Conservation (phyloP, 2,888 invertebrate species). For the Caenorhabditis becei region DNA sequence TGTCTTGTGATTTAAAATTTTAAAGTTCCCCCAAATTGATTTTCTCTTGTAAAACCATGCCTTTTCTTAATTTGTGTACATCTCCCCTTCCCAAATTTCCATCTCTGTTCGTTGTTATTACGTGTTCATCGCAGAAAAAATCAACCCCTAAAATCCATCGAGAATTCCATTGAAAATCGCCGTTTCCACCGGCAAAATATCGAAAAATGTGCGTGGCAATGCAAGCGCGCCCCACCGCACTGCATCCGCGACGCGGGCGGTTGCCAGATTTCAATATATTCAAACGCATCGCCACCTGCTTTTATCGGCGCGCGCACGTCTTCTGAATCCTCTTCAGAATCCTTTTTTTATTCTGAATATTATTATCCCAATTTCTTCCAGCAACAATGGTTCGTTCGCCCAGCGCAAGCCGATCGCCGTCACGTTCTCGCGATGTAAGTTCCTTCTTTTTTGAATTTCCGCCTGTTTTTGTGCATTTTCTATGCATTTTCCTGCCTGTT, state of each 20-base stretch:
- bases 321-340: background rate
- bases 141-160: constrained; percentile 10
- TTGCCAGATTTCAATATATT: background rate
- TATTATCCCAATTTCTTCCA: background rate
- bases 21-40: too few species aligned
- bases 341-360: background rate
- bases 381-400: constrained; percentile 4
- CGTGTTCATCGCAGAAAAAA: constrained; percentile 29
- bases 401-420: constrained; percentile 1
- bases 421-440: constrained; percentile 9
- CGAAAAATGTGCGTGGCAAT: background rate
- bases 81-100: constrained; percentile 1
- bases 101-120: constrained; percentile 46
- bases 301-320: background rate
- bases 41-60: too few species aligned
- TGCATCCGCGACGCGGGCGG: constrained; percentile 5
- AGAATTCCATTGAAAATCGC: background rate
- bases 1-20: too few species aligned
- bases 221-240: constrained; percentile 20
- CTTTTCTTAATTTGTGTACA: background rate
- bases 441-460: background rate
- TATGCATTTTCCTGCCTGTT: too few species aligned
- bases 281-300: background rate
- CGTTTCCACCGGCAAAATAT: background rate
- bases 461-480: too few species aligned